Conservation (phyloP, 2,113 vertebrate species). For the Dicaeum eximium region DNA sequence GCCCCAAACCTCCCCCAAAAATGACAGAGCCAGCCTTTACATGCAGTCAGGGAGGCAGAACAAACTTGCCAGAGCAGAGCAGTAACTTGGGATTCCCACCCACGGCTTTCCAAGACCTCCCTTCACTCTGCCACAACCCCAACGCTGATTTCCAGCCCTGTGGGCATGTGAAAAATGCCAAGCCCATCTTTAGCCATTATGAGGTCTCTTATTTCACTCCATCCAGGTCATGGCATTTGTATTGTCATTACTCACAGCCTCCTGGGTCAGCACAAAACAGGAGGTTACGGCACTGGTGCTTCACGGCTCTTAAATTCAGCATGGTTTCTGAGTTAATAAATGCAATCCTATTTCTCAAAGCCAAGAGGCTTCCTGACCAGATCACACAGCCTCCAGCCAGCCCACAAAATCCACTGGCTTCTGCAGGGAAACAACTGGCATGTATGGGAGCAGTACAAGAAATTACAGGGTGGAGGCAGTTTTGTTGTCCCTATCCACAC, state of each 20-base stretch:
- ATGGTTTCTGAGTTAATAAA: neutral
- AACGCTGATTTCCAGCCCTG: neutral
- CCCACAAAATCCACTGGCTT: neutral
- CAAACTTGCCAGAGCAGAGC: neutral
- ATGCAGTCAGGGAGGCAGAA: neutral
- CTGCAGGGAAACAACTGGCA: neutral
- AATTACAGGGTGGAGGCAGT: neutral
- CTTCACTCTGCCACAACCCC: neutral
- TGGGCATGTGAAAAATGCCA: neutral
- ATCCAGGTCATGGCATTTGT: neutral
- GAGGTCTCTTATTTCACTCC: neutral
- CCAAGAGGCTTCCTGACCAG: neutral
- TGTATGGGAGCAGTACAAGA: fast-evolving
- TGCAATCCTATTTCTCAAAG: neutral
- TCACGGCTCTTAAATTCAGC: neutral
- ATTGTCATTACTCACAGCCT: neutral
- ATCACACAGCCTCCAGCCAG: neutral
- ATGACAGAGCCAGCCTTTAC: fast-evolving
- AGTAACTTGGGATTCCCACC: fast-evolving
- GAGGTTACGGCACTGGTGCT: neutral
- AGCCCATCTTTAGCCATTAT: neutral
- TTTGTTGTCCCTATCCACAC: neutral
- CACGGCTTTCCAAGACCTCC: neutral
- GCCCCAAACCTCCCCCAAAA: fast-evolving
- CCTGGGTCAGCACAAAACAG: neutral